Conservation (phyloP, 2,888 invertebrate species). For the Macrostomum cliftonense region DNA sequence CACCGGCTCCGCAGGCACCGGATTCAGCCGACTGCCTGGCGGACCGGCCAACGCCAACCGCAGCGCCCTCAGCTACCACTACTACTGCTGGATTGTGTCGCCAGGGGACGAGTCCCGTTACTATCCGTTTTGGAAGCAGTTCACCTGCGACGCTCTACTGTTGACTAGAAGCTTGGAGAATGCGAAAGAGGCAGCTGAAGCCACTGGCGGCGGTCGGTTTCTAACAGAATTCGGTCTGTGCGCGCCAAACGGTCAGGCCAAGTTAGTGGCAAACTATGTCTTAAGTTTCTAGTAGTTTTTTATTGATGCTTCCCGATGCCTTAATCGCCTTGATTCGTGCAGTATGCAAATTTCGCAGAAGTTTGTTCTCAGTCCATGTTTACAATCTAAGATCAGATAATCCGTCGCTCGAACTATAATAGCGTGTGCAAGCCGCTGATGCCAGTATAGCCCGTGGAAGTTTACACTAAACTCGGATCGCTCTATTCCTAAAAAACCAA, state of each 20-base stretch:
- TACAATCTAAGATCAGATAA: too few species aligned
- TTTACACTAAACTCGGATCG: too few species aligned
- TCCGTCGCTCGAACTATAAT: too few species aligned
- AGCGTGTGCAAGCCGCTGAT: too few species aligned
- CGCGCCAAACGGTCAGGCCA: constrained; percentile 14
- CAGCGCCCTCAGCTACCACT: constrained; percentile 19
- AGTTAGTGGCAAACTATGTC: too few species aligned
- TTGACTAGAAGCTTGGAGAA: constrained; percentile 5
- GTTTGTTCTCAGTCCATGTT: too few species aligned
- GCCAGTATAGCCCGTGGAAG: too few species aligned
- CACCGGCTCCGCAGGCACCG: constrained; percentile 14
- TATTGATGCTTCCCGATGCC: too few species aligned
- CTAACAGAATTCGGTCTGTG: constrained; percentile 24
- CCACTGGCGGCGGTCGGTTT: constrained; percentile 17
- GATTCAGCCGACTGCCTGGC: constrained; percentile 19
- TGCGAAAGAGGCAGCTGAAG: background rate
- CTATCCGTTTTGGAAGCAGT: constrained; percentile 12
- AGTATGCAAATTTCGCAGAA: too few species aligned
- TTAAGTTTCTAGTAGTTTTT: too few species aligned
- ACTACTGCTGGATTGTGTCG: constrained; percentile 21
- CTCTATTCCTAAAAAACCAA: too few species aligned
- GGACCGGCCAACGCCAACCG: constrained; percentile 13
- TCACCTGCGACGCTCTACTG: constrained; percentile 17
- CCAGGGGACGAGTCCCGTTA: constrained; percentile 1
- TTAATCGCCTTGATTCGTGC: too few species aligned